Percentiles rank a stretch among this genome's conserved stretches.
These are phyloP conservation scores for Drosophila buzzatii DNA, from an alignment of 2,888 invertebrate species.

Conservation along the genomic window DNA sequence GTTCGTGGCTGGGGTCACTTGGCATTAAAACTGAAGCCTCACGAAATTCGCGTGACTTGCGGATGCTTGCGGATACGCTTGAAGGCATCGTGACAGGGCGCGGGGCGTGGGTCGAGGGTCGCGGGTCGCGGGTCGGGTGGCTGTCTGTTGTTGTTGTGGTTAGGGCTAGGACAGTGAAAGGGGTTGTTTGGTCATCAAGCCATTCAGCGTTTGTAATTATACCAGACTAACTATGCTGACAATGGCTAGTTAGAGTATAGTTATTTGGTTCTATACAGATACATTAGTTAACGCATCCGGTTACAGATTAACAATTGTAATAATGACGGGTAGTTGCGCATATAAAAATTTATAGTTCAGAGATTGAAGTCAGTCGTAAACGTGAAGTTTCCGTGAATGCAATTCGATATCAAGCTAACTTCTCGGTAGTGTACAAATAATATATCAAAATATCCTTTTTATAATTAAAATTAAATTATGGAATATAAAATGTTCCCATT, in stretches of 20 bases:
- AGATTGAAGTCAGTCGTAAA: too few species aligned
- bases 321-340: background rate
- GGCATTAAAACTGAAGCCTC: conserved; percentile 17
- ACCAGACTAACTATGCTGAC: background rate
- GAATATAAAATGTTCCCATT: too few species aligned
- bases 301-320: background rate
- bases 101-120: background rate
- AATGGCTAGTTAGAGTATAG: background rate
- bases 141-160: background rate
- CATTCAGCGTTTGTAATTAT: background rate
- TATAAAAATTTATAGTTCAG: too few species aligned
- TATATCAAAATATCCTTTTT: too few species aligned
- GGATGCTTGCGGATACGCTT: background rate
- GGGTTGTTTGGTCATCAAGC: background rate
- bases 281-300: background rate
- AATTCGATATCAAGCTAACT: too few species aligned
- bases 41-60: conserved; percentile 8
- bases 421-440: too few species aligned
- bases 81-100: background rate
- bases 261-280: background rate
- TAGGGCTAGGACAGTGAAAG: background rate
- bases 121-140: background rate
- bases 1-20: background rate
- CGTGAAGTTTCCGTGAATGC: too few species aligned
- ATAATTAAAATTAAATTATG: too few species aligned